phyloP scores from a whole-genome alignment of 2,797 vertebrate genomes.

The Sebastes alutus region DNA sequence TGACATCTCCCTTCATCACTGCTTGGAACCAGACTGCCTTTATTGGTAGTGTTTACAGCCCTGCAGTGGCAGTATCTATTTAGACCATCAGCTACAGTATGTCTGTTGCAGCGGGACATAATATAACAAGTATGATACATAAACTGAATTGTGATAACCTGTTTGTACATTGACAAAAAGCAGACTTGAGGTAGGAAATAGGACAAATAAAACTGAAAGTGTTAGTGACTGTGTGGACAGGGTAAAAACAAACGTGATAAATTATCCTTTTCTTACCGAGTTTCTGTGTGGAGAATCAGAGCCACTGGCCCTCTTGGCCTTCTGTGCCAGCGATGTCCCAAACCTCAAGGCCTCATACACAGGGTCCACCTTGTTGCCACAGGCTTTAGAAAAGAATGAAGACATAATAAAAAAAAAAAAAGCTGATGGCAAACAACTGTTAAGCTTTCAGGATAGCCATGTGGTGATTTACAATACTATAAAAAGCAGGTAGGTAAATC shows the following conservation, averaged over 20 bases:
- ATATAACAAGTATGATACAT: constrained; percentile 10
- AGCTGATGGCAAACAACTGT: constrained; percentile 13
- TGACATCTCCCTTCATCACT: constrained; percentile 47
- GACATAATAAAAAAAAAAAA: constrained; percentile 8
- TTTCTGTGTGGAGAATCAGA: constrained; percentile 93
- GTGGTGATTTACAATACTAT: neutral
- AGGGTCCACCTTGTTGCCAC: constrained; percentile 97
- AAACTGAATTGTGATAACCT: neutral
- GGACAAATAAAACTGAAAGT: neutral
- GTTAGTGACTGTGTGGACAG: neutral
- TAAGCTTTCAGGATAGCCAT: neutral
- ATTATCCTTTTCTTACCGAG: constrained; percentile 83
- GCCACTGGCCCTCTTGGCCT: constrained; percentile 91
- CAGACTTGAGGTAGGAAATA: neutral
- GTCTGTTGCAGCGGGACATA: constrained; percentile 38
- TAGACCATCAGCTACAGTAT: constrained; percentile 62
- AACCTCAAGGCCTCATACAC: constrained; percentile 97
- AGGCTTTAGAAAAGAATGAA: constrained; percentile 81
- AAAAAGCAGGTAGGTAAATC: neutral
- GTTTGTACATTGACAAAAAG: neutral
- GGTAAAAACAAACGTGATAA: neutral
- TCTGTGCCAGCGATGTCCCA: constrained; percentile 96
- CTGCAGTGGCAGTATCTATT: constrained; percentile 68
- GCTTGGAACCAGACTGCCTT: constrained; percentile 73
- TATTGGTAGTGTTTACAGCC: constrained; percentile 82